Evolutionary conservation across 1,140 invertebrate species (phyloP), one percentile per base, ranked within the genome.

Genomic region (Drosophila bifasciata): DNA sequence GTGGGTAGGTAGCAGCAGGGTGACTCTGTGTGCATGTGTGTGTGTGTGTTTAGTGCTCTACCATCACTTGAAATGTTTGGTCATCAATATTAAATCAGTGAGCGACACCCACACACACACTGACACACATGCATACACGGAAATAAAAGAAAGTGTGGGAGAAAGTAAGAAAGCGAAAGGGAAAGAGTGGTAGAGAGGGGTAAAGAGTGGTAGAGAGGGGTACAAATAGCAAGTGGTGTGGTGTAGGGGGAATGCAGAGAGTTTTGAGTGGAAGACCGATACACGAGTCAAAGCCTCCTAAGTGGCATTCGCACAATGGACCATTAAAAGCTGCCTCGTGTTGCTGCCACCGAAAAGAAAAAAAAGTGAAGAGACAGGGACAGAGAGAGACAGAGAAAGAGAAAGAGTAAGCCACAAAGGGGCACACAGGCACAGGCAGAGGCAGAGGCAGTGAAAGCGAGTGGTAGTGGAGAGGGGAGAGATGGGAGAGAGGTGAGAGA

Each of bases 81-180:
- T 85, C 79, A 84, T 84, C 79, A 84, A 84, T 83, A 83, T 83
- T 83, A 83, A 83, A 84, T 83, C 79, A 83, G 77, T 77, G 68
- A 73, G 79, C 73, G 57, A 62, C 71, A 70, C 43, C 67, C 41
- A 67, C 52, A 75, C 48, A 78, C 56, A 79, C 62, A 60, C 45
- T 62, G 48, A 75, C 48, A 78, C 56, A 79, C 62, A 60, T 41
- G 62, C 57, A 60, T 21, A 57, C n/a, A n/a, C n/a, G 51, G 32
- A 53, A 15, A 60, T 8, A 53, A 45, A 43, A 32, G 16, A 32
- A 16, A 44, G 17, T 17, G 36, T 50, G 25, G 25, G 16, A 17
- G 49, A 23, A 32, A 36, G 11, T n/a, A 9, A 36, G 28, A 28
- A 4, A 16, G 32, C 17, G 32, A 49, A 7, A 9, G 41, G n/a